Conservation (phyloP, 2,113 vertebrate genomes). For the Psilopogon haemacephalus region DNA sequence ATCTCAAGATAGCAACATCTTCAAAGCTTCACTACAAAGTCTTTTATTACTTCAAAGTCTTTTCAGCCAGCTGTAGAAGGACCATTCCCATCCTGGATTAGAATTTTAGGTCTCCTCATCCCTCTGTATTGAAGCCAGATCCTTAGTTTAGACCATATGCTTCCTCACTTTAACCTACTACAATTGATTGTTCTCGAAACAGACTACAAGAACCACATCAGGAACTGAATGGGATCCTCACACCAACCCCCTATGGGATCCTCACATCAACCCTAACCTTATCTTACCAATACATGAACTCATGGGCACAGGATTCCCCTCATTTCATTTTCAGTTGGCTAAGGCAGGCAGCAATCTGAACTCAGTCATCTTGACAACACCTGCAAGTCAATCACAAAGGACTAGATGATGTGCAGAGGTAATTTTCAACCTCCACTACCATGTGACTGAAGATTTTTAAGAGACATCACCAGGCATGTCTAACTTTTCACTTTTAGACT, state of each 20-base stretch:
- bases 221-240: neutral
- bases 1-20: too few species aligned
- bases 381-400: neutral
- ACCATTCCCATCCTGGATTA: too few species aligned
- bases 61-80: too few species aligned
- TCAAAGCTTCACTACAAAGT: too few species aligned
- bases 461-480: neutral
- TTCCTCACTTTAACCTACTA: neutral
- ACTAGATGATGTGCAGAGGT: too few species aligned
- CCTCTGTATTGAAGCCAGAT: neutral
- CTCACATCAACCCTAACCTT: neutral
- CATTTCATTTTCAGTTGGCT: neutral
- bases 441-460: neutral
- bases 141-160: neutral
- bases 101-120: too few species aligned
- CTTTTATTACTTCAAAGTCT: too few species aligned
- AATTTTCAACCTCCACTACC: too few species aligned
- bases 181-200: neutral
- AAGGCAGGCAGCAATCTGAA: neutral
- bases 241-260: neutral
- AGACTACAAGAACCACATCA: neutral
- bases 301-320: neutral
- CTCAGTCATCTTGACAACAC: neutral
- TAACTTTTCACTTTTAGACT: neutral
- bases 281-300: neutral